A percentile compares a stretch with the other conserved stretches of the same genome.
Conservation (phyloP, 2,797 vertebrate genomes). For the Chelmon rostratus region DNA sequence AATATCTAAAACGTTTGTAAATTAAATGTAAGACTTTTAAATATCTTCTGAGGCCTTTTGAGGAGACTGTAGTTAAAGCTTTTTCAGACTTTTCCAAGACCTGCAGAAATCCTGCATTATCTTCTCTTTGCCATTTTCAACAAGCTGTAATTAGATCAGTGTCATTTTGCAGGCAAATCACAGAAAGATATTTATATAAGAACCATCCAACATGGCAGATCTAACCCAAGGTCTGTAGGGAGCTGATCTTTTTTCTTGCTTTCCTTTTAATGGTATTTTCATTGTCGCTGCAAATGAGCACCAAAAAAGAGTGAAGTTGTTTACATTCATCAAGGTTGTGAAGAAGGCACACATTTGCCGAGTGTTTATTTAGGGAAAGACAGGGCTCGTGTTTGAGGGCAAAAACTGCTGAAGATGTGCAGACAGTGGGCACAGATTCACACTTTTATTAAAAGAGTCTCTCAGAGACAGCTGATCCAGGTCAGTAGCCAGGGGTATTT, state of each 20-base stretch:
- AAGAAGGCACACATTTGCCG: not conserved
- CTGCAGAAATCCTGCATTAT: not conserved
- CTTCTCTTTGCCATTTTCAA: constrained; percentile 11
- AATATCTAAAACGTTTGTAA: not conserved
- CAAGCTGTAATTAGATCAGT: constrained; percentile 1
- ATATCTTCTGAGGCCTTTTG: not conserved
- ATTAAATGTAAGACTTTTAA: not conserved
- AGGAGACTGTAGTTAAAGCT: not conserved
- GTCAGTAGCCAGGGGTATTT: constrained; percentile 45
- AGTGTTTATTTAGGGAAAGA: constrained; percentile 4
- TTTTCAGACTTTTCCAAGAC: not conserved
- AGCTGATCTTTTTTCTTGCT: not conserved
- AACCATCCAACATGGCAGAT: not conserved
- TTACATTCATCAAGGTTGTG: not conserved
- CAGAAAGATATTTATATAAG: constrained; percentile 2
- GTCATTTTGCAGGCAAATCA: constrained; percentile 12
- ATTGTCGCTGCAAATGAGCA: not conserved
- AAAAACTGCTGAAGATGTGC: constrained; percentile 1
- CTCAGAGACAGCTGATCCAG: constrained; percentile 56
- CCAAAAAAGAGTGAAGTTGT: not conserved
- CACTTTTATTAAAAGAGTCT: constrained; percentile 46
- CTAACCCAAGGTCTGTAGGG: not conserved
- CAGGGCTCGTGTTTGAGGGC: constrained; percentile 1
- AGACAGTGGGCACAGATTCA: constrained; percentile 8
- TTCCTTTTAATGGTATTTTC: not conserved